Percentiles rank a stretch among this genome's conserved stretches.
Evolutionary conservation across 2,888 invertebrate species (phyloP).

Genomic region (Steinernema scapterisci): DNA sequence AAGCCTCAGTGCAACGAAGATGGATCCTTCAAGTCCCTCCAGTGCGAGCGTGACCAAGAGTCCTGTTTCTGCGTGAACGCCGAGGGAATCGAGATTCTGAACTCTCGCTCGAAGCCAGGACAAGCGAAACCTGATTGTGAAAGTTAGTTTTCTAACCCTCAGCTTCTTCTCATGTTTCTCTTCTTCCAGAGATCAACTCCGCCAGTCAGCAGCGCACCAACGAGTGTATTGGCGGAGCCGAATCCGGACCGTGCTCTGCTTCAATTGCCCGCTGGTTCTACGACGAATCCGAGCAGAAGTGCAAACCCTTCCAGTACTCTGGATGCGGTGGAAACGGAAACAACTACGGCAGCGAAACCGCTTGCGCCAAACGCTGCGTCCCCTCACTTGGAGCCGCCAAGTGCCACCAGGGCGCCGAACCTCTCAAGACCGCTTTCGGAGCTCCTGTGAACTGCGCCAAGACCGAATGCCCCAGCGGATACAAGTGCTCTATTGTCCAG

Average conservation of each 20-base stretch:
- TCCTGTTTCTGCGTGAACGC: conserved; percentile 70
- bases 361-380: conserved; percentile 49
- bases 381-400: conserved; percentile 39
- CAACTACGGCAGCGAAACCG: conserved; percentile 59
- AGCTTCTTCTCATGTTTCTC: not conserved
- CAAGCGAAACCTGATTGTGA: conserved; percentile 61
- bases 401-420: conserved; percentile 46
- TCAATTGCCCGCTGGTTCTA: conserved; percentile 58
- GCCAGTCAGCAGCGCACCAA: conserved; percentile 50
- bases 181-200: conserved; percentile 52
- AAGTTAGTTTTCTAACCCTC: conserved; percentile 42
- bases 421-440: conserved; percentile 55
- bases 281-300: conserved; percentile 55
- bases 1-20: conserved; percentile 69
- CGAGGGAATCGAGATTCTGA: conserved; percentile 63
- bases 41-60: conserved; percentile 69
- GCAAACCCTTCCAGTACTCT: conserved; percentile 57
- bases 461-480: conserved; percentile 60
- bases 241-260: conserved; percentile 59
- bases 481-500: conserved; percentile 57
- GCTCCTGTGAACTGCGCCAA: conserved; percentile 58
- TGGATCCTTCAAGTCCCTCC: conserved; percentile 67
- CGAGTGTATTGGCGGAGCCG: conserved; percentile 56
- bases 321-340: conserved; percentile 67
- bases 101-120: conserved; percentile 55